Evolutionary conservation across 2,113 vertebrate species (phyloP), one percentile per base, ranked within the genome.

Genomic region (Cyprinodon brontotheroides): DNA sequence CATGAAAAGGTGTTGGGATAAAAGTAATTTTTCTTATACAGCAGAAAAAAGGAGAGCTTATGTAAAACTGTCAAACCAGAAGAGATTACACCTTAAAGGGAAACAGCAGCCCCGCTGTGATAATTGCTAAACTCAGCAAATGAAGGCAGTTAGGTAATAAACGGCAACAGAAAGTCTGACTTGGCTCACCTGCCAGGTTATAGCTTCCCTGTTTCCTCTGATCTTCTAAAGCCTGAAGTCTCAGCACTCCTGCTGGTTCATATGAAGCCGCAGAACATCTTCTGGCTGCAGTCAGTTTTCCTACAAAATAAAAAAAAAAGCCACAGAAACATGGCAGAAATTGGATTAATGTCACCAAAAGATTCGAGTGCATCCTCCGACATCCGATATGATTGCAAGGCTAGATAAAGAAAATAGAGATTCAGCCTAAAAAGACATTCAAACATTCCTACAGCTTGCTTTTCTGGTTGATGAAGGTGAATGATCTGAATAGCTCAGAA

Each of bases 181-280:
- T 68, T 11, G 3, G 62, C 84, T 84, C 77, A 92, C 87, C 84
- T 70, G 62, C 68, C 75, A 70, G 64, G 61, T 20, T 74, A 15
- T n/a, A 0, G 36, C 62, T 77, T 29, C 68, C n/a, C 39, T 17
- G 64, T 45, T 69, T 69, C 66, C 22, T 72, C 39, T 61, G 29
- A 38, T 48, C 4, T 67, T 66, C n/a, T 4, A 4, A 62, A 12
- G 47, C 38, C 73, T 59, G 57, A 45, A 53, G 57, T 12, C 63
- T 20, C 59, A 70, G 43, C 59, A 7, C 50, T 61, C 9, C 45
- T 2, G 61, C 62, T 22, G 74, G 62, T 82, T 85, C 78, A 81
- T 20, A 50, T 45, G 12, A 62, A 64, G 65, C 64, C 68, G 38
- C 70, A 12, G 77, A 59, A 63, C 64, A 39, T 79, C 60, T 43